phyloP scores from a whole-genome alignment of 2,888 invertebrate genomes.

The Parnassius apollo region DNA sequence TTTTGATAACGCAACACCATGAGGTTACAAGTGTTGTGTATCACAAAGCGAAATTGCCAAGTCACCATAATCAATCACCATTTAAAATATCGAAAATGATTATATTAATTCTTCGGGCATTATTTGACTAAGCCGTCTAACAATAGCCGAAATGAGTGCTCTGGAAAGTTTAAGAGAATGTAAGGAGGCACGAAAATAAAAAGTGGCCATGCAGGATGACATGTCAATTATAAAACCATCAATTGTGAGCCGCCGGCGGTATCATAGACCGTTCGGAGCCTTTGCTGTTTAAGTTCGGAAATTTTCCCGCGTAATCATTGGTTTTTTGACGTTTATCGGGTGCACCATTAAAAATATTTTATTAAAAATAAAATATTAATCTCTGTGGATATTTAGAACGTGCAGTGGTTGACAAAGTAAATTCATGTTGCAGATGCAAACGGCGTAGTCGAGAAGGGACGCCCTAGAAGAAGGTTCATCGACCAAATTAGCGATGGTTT shows the following conservation, averaged over 20 bases:
- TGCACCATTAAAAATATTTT: background rate
- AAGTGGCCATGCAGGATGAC: conserved; percentile 61
- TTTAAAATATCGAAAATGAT: conserved; percentile 72
- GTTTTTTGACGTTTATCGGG: conserved; percentile 5
- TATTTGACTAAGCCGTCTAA: conserved; percentile 74
- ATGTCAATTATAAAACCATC: conserved; percentile 75
- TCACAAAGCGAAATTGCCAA: conserved; percentile 51
- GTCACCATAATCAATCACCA: conserved; percentile 78
- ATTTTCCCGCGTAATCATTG: conserved; percentile 28
- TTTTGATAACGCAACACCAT: conserved; percentile 35
- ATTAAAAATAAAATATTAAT: background rate
- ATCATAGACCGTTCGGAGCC: conserved; percentile 61
- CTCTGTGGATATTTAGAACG: too few relatives aligned
- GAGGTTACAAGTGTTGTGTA: conserved; percentile 41
- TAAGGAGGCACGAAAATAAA: conserved; percentile 39
- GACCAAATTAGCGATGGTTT: too few relatives aligned
- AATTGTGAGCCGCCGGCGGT: conserved; percentile 46
- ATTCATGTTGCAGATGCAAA: too few relatives aligned
- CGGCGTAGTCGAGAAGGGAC: too few relatives aligned
- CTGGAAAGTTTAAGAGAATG: conserved; percentile 53
- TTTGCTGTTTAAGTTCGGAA: conserved; percentile 40
- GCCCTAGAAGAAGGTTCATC: too few relatives aligned
- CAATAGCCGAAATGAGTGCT: conserved; percentile 67
- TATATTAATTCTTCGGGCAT: conserved; percentile 74
- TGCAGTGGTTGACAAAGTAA: too few relatives aligned